Base-by-base conservation (phyloP, 2,888 invertebrate genomes). In the Balanococcus diminutus region DNA sequence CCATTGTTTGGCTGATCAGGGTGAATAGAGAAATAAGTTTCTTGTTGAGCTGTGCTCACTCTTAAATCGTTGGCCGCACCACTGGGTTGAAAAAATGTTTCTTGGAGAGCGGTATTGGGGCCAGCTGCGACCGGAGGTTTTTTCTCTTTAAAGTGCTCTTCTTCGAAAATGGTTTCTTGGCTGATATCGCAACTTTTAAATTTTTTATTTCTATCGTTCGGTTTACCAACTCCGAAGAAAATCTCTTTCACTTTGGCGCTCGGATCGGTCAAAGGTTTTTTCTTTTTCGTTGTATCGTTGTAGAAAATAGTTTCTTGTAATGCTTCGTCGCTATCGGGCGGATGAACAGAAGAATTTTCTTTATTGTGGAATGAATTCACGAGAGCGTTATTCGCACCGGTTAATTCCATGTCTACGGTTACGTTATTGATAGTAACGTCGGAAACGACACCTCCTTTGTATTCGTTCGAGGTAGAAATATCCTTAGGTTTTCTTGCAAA, bases 21-120 rank as follows among this genome's bases (percentile, higher is more conserved):
- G n/a, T n/a, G 46, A 46, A 36, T 8, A 36, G 36, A 22, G 79
- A 85, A 85, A 67, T n/a, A 67, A 25, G 85, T 75, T 75, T 85
- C 85, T 46, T 79, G 72, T 5, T 32, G 19, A 25, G 75, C 56
- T 56, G 56, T 56, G 22, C 36, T 84, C 36, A 36, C 22, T n/a
- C 67, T 61, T 36, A 42, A 19, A 56, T 84, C 36, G 9, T 56
- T 19, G 25, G 16, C 6, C 75, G 36, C n/a, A 36, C 36, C 75
- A 36, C 36, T 36, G 36, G 5, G 0, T 9, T 32, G 36, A 19
- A 79, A 79, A 36, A 32, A 36, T 19, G 75, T 36, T 36, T 79
- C 75, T 79, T 36, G 32, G 19, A 36, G 36, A 1, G 32, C 32
- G 25, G 36, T 31, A 36, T 36, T 36, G 0, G 36, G 36, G 11